A percentile compares a stretch with the other conserved stretches of the same genome.
phyloP scores from a whole-genome alignment of 2,113 vertebrate genomes.

The Neopipo cinnamomea region DNA sequence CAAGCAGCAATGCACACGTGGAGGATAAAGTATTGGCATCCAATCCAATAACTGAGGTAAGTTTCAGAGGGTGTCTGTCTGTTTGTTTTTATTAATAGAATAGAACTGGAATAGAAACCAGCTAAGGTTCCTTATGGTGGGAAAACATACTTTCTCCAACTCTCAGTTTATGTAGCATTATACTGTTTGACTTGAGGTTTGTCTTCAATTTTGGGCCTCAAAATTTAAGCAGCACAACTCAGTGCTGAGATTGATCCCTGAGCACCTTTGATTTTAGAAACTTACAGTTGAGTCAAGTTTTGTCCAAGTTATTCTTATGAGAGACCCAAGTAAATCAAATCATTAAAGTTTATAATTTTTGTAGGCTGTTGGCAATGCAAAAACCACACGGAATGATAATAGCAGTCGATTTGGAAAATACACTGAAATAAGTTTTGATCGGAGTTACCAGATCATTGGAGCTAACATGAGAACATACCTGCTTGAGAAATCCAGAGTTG shows the following conservation, averaged over 20 bases:
- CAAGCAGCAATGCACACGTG: constrained; percentile 84
- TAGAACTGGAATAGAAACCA: not conserved
- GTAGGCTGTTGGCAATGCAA: constrained; percentile 96
- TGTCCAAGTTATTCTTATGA: not conserved
- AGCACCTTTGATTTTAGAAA: not conserved
- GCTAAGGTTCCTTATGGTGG: not conserved
- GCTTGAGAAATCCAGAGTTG: constrained; percentile 96
- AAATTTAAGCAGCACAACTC: not conserved
- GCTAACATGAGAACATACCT: constrained; percentile 98
- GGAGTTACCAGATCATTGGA: constrained; percentile 86
- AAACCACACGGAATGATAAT: constrained; percentile 97
- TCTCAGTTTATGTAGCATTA: not conserved
- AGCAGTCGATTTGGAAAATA: constrained; percentile 98
- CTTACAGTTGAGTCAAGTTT: not conserved
- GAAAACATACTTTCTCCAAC: not conserved
- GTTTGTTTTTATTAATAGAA: not conserved
- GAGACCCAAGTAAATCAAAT: not conserved
- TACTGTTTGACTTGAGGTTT: not conserved
- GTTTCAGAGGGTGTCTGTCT: not conserved
- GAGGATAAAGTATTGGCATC: constrained; percentile 96
- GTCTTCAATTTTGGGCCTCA: not conserved
- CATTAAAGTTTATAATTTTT: not conserved
- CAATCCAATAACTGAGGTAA: constrained; percentile 94
- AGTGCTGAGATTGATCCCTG: not conserved
- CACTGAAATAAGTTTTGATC: constrained; percentile 95